Conservation (phyloP, 2,113 vertebrate genomes). For the Actenoides lindsayi region DNA sequence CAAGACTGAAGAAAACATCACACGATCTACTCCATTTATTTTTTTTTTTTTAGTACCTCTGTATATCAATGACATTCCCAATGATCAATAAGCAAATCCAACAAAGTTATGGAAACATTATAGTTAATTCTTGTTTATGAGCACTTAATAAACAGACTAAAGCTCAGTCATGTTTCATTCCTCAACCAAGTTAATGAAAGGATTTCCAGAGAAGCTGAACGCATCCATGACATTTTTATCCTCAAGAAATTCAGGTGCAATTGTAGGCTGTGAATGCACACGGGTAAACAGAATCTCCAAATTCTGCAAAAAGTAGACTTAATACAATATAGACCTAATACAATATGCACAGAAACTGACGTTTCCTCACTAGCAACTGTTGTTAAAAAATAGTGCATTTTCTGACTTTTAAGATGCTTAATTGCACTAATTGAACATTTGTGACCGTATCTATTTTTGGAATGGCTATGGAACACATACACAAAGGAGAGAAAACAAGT, state of each 20-base stretch:
- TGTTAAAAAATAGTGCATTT: background rate
- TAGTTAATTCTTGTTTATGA: background rate
- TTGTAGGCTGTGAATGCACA: background rate
- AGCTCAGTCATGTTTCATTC: background rate
- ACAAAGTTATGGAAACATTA: background rate
- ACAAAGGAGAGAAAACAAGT: conserved; percentile 17
- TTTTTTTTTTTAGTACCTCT: background rate
- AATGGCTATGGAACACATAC: background rate
- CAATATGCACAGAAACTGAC: background rate
- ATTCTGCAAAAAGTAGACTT: background rate
- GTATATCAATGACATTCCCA: background rate
- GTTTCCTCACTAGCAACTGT: background rate
- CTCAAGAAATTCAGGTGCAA: background rate
- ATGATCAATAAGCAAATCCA: background rate
- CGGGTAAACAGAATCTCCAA: background rate
- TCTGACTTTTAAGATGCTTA: background rate
- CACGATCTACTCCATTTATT: no score
- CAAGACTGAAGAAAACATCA: background rate
- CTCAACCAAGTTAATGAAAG: background rate
- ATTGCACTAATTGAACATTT: background rate
- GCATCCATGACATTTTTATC: background rate
- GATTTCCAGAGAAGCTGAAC: background rate
- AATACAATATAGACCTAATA: background rate
- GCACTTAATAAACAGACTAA: background rate
- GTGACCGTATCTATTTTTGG: conserved; percentile 8